phyloP scores from a whole-genome alignment of 1,140 invertebrate species.

The Drosophila mayri region DNA sequence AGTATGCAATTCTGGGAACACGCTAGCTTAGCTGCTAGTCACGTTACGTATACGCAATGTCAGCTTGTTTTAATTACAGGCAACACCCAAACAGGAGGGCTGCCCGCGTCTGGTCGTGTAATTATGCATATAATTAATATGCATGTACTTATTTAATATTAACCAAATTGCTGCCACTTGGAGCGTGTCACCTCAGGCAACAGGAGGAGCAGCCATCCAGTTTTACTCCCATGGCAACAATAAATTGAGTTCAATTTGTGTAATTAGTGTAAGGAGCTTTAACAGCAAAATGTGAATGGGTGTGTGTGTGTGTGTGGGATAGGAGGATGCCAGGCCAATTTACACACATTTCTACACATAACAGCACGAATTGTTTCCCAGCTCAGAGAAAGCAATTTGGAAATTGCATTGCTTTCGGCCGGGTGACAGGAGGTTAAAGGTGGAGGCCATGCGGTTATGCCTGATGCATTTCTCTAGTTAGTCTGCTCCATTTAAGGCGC shows the following conservation, averaged over 20 bases:
- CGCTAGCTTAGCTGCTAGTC: slow-evolving; percentile 35
- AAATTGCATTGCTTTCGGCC: slow-evolving; percentile 35
- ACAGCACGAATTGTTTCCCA: slow-evolving; percentile 33
- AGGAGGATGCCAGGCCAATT: slow-evolving; percentile 17
- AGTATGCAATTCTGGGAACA: slow-evolving; percentile 23
- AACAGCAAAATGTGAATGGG: slow-evolving; percentile 16
- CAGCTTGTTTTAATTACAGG: slow-evolving; percentile 65
- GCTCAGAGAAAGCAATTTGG: slow-evolving; percentile 47
- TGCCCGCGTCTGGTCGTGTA: slow-evolving; percentile 53
- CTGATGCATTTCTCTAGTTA: slow-evolving; percentile 46
- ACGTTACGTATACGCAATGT: slow-evolving; percentile 70
- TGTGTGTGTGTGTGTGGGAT: slow-evolving; percentile 1
- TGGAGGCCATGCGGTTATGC: slow-evolving; percentile 27
- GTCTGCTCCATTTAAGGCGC: slow-evolving; percentile 36
- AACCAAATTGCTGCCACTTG: slow-evolving; percentile 75
- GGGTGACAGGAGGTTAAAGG: not conserved
- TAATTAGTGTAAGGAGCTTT: slow-evolving; percentile 75
- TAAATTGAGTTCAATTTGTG: slow-evolving; percentile 77
- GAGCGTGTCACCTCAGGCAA: slow-evolving; percentile 37
- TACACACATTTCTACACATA: slow-evolving; percentile 31
- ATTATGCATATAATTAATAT: slow-evolving; percentile 83
- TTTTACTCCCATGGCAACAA: slow-evolving; percentile 41
- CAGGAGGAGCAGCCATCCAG: slow-evolving; percentile 15
- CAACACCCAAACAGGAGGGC: slow-evolving; percentile 28
- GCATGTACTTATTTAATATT: slow-evolving; percentile 77